A percentile compares a stretch with the other conserved stretches of the same genome.
These are phyloP conservation scores for Malurus elegans DNA, from an alignment of 2,113 vertebrate genomes.

Conservation along the genomic window DNA sequence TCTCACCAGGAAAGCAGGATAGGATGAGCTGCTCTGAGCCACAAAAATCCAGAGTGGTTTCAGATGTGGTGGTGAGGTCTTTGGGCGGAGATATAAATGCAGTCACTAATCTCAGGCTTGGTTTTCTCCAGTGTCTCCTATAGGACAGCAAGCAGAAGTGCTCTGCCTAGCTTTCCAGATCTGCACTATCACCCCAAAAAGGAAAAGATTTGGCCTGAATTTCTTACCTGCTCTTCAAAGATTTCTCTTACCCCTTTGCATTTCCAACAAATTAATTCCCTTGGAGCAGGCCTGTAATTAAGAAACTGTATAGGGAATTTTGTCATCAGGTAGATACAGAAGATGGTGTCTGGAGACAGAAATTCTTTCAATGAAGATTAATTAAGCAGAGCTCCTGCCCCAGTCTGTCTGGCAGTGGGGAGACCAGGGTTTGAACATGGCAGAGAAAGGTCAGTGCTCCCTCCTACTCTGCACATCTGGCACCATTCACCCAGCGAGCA, in stretches of 20 bases:
- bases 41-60: neutral
- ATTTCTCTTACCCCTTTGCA: neutral
- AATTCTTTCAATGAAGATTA: slow-evolving; percentile 64
- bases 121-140: neutral
- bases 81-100: neutral
- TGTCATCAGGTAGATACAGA: slow-evolving; percentile 66
- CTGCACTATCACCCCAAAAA: neutral
- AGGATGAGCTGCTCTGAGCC: neutral
- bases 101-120: neutral
- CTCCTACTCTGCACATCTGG: rapidly evolving
- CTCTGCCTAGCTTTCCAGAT: neutral
- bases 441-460: neutral
- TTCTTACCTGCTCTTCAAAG: neutral
- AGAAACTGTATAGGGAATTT: slow-evolving; percentile 53
- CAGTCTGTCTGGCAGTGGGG: neutral
- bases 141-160: neutral
- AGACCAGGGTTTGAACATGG: neutral
- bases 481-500: neutral
- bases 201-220: neutral
- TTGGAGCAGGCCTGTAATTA: slow-evolving; percentile 66
- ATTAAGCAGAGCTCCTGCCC: slow-evolving; percentile 33
- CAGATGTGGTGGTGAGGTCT: neutral
- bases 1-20: neutral
- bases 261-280: slow-evolving; percentile 27
- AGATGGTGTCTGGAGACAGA: slow-evolving; percentile 55